Conservation (phyloP, 2,797 vertebrate genomes). For the Limnodromus scolopaceus region DNA sequence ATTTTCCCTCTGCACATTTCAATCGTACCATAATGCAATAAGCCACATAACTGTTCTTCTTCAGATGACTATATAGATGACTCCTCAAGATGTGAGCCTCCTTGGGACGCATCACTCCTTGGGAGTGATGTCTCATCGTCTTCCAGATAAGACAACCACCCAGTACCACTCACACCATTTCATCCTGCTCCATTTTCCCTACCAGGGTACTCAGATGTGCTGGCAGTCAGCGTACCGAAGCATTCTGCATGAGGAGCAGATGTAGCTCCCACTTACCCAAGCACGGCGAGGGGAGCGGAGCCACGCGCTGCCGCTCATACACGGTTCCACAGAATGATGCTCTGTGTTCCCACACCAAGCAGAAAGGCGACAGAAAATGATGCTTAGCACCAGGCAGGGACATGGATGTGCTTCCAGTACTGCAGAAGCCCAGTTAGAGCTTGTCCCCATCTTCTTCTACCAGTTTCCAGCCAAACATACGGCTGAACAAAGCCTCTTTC, state of each 20-base stretch:
- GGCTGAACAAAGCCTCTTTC: neutral
- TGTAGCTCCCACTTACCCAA: neutral
- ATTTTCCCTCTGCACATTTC: neutral
- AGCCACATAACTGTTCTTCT: neutral
- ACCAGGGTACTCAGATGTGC: neutral
- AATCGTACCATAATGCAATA: neutral
- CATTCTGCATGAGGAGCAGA: neutral
- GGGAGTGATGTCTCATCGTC: neutral
- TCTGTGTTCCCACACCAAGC: neutral
- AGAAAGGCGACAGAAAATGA: neutral
- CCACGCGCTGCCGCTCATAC: neutral
- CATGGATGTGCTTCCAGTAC: neutral
- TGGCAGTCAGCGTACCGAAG: neutral
- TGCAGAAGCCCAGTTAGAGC: neutral
- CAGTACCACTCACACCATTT: neutral
- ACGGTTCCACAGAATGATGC: accelerated
- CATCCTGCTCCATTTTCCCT: neutral
- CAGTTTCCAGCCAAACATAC: neutral
- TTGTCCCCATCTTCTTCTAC: neutral
- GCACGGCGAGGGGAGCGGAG: neutral
- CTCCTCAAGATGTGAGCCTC: neutral
- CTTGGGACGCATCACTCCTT: neutral
- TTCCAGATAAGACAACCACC: neutral
- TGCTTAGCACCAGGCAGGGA: neutral
- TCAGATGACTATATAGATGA: neutral